Percentiles rank a stretch among this genome's conserved stretches.
phyloP scores from a whole-genome alignment of 2,797 vertebrate genomes.

The Hypotaenidia philippensis region DNA sequence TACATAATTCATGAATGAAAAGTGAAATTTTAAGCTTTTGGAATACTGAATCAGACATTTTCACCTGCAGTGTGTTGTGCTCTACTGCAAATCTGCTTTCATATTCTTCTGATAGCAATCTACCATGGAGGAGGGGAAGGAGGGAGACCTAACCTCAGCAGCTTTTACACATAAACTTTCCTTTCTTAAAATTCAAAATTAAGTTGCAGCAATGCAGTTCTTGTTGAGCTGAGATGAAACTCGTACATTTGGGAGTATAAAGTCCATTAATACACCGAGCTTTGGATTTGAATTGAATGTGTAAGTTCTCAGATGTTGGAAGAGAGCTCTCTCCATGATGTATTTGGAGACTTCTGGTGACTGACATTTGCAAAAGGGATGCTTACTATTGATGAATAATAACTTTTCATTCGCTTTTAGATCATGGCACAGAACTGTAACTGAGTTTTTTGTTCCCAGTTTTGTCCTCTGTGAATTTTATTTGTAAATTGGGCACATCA shows the following conservation, averaged over 20 bases:
- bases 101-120: conserved; percentile 15
- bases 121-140: background rate
- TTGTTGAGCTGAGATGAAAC: background rate
- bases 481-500: background rate
- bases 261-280: background rate
- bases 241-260: background rate
- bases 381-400: background rate
- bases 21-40: conserved; percentile 41
- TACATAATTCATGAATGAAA: conserved; percentile 77
- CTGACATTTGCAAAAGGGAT: background rate
- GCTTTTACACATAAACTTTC: background rate
- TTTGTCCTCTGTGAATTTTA: background rate
- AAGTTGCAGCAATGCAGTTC: background rate
- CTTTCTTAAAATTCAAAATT: background rate
- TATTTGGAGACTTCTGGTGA: background rate
- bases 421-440: background rate
- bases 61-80: conserved; percentile 11
- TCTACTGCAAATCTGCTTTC: conserved; percentile 44
- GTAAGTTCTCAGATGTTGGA: background rate
- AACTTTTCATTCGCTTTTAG: background rate
- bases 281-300: background rate
- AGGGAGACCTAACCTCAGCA: background rate
- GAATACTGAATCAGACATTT: conserved; percentile 55
- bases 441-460: background rate
- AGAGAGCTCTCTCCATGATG: background rate